Evolutionary conservation across 2,888 invertebrate species (phyloP), one percentile per base, ranked within the genome.

Genomic region (Linnaemya vulpina): DNA sequence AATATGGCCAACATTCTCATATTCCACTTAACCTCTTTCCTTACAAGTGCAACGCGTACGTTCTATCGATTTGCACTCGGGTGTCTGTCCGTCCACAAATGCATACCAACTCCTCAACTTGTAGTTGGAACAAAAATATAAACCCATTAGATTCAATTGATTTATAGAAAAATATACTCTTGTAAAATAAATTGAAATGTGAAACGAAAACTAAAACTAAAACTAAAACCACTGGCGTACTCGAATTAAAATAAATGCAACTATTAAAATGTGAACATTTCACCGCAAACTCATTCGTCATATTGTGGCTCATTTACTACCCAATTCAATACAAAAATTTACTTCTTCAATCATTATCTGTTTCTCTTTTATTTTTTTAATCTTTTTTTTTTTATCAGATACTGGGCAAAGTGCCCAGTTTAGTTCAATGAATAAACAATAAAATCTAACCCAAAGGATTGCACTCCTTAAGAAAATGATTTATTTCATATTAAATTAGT

Each of bases 361-460:
- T 30, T 46, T n/a, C 49, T 10, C 15, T 43, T 40, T 43, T 40
- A 40, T 38, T 11, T 20, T 40, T 1, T n/a, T n/a, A n/a, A n/a
- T n/a, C 13, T 40, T 40, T 43, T 43, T 17, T 40, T 13, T n/a
- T 40, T 40, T 9, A 10, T 15, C 8, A 51, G 46, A 35, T 67
- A 46, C 11, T 78, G 60, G 80, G 80, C 67, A 80, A 67, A 30
- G 10, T 80, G 74, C 80, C 80, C 58, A 68, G 74, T 67, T 67
- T 10, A 43, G 60, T 74, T 67, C 65, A 73, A 20, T 58, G 15
- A 53, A 38, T 40, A 67, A 67, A 67, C 22, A 67, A 51, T 51
- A 67, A 63, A 71, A 79, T 55, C 9, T 20, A 63, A 46, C 1
- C 25, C 17, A 20, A 35, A 73, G 15, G 46, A 20, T n/a, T n/a